phyloP scores from a whole-genome alignment of 2,888 invertebrate genomes.

The Cryptophagus acutangulus region DNA sequence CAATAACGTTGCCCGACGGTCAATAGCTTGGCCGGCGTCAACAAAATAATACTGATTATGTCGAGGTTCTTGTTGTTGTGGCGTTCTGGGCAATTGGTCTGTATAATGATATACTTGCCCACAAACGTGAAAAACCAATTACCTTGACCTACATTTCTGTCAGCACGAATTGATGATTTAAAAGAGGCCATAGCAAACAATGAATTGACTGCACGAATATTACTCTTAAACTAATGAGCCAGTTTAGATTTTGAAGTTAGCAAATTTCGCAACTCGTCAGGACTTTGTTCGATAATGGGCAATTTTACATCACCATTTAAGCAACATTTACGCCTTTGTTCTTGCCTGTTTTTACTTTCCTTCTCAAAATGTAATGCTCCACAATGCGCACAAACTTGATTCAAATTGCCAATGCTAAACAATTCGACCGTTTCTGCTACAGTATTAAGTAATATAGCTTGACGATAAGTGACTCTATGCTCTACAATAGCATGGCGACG shows the following conservation, averaged over 20 bases:
- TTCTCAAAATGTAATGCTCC: background rate
- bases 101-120: constrained; percentile 19
- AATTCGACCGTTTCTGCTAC: no score
- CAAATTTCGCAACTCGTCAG: no score
- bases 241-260: no score
- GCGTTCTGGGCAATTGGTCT: constrained; percentile 5
- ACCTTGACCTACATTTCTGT: constrained; percentile 11
- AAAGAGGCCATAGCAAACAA: constrained; percentile 21
- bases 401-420: background rate
- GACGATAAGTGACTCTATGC: no score
- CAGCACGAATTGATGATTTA: constrained; percentile 11
- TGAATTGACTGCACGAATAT: constrained; percentile 12
- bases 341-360: background rate
- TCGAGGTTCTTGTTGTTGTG: constrained; percentile 5
- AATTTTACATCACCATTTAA: background rate
- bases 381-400: background rate
- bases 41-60: constrained; percentile 20
- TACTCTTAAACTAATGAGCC: background rate
- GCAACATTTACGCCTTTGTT: background rate
- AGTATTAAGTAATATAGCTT: no score
- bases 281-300: background rate
- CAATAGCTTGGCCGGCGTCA: constrained; percentile 14
- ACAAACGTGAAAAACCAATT: constrained; percentile 15
- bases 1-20: constrained; percentile 2
- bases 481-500: no score